phyloP scores from a whole-genome alignment of 2,113 vertebrate genomes.

The Amphilophus citrinellus region DNA sequence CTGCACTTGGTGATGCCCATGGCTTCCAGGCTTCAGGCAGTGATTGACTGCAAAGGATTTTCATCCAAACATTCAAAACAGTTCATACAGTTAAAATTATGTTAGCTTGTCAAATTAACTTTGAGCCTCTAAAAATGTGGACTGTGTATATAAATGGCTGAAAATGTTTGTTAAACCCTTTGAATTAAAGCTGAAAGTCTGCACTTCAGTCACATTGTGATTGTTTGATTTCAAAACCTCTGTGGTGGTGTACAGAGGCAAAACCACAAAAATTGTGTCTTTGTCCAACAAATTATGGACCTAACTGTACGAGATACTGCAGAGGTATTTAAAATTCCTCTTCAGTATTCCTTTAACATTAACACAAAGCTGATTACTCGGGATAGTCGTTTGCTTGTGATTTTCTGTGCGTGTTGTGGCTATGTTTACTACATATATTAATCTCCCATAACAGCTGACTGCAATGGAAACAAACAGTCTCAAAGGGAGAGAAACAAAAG shows the following conservation, averaged over 20 bases:
- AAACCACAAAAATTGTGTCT: neutral
- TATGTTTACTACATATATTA: neutral
- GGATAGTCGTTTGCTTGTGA: neutral
- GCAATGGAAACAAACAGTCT: slow-evolving; percentile 11
- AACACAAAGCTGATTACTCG: neutral
- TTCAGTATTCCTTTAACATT: neutral
- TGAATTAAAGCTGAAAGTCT: slow-evolving; percentile 1
- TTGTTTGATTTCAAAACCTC: neutral
- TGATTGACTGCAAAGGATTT: neutral
- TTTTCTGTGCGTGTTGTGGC: neutral
- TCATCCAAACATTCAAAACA: neutral
- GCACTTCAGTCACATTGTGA: neutral
- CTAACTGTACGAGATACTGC: neutral
- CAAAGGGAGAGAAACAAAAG: neutral
- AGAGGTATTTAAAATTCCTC: neutral
- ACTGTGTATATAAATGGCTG: neutral
- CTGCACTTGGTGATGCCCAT: neutral
- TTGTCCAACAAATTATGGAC: neutral
- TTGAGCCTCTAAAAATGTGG: neutral
- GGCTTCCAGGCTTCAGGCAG: neutral
- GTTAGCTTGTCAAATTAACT: neutral
- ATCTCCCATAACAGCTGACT: neutral
- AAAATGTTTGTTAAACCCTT: neutral
- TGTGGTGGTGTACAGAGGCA: neutral
- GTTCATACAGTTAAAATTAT: neutral